Conservation (phyloP, 2,797 vertebrate genomes). For the Knipowitschia caucasica region DNA sequence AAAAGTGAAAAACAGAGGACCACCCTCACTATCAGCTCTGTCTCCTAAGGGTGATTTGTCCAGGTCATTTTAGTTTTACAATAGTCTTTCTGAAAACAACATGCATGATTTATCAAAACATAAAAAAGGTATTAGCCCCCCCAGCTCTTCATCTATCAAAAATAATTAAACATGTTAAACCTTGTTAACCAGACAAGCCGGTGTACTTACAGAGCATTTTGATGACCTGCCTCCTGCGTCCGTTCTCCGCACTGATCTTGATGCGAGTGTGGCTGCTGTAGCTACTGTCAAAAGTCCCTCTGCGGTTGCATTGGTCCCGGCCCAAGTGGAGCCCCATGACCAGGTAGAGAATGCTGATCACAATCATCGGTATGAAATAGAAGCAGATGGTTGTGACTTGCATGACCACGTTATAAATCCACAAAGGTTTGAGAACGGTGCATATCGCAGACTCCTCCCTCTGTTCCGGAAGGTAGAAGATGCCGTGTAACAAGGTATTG, state of each 20-base stretch:
- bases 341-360: slow-evolving; percentile 77
- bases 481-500: slow-evolving; percentile 77
- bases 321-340: slow-evolving; percentile 75
- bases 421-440: slow-evolving; percentile 75
- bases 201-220: slow-evolving; percentile 82
- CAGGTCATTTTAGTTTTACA: too few species aligned
- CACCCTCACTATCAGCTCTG: too few species aligned
- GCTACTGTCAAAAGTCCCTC: slow-evolving; percentile 47
- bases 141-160: too few species aligned
- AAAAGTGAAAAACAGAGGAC: too few species aligned
- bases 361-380: slow-evolving; percentile 76
- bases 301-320: slow-evolving; percentile 51
- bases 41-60: too few species aligned
- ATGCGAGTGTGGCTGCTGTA: slow-evolving; percentile 44
- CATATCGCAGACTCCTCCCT: slow-evolving; percentile 78
- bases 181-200: background rate
- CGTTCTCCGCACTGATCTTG: slow-evolving; percentile 61
- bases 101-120: too few species aligned
- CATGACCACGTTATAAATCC: slow-evolving; percentile 82
- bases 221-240: slow-evolving; percentile 75
- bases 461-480: slow-evolving; percentile 73
- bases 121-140: too few species aligned
- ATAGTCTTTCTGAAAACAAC: too few species aligned
- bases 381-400: slow-evolving; percentile 80
- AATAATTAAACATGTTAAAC: too few species aligned